Evolutionary conservation across 2,797 vertebrate genomes (phyloP), one percentile per base, ranked within the genome.

Genomic region (Dicrostonyx torquatus): DNA sequence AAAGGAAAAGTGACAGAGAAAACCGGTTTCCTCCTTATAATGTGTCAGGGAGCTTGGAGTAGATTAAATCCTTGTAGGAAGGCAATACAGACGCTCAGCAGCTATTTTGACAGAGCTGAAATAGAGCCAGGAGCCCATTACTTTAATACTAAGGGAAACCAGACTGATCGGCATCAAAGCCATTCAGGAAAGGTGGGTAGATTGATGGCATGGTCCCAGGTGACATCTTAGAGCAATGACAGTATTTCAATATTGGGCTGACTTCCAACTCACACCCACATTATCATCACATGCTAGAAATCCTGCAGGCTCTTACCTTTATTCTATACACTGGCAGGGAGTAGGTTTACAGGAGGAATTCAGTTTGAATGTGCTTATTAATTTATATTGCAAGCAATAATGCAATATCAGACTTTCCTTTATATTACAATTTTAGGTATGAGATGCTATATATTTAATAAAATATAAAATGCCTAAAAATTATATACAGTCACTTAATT

Each of bases 1-100:
- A 90, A 95, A 94, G 91, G 75, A 94, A 96, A 97, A 93, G 95
- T 97, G 97, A 97, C 96, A 97, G 96, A 90, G 97, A 94, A 97
- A 97, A 97, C 96, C 96, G 95, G 96, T 95, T 96, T 94, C 79
- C 94, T 96, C 95, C 96, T 96, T 96, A 76, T 90, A 97, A 96
- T 96, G 91, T 97, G 96, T 97, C 96, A 97, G 94, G 91, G 93
- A 97, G 83, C 93, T 97, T 92, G 88, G 91, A 97, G 97, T 95
- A 92, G 94, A 97, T 97, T 97, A 97, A 97, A 96, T 95, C 95
- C 95, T 97, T 73, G 90, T 95, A 96, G 94, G 93, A 94, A 97
- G 75, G 97, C 96, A 96, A 94, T 94, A 95, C 87, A 93, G 91
- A 94, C 48, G 37, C 93, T 93, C 79, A 0, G 92, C 78, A 95